Evolutionary conservation across 2,797 vertebrate genomes (phyloP), one percentile per base, ranked within the genome.

Genomic region (Kryptopterus vitreolus): DNA sequence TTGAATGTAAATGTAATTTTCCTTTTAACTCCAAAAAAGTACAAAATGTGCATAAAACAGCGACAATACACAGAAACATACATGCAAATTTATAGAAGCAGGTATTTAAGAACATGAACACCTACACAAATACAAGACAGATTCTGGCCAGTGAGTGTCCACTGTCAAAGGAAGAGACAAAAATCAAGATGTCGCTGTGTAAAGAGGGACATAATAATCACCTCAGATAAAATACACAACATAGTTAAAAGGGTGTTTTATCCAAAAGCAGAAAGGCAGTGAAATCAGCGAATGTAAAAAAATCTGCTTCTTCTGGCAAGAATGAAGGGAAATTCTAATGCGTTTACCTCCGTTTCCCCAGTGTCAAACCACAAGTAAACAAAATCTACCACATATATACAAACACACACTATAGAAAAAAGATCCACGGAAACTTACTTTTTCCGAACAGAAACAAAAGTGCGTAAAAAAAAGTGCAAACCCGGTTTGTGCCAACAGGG

Each of bases 31-130:
- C 24, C 66, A 75, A 58, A 20, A 33, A 18, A 62, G n/a, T 12
- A 65, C 48, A 63, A 55, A 74, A 55, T 46, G 78, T 57, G 50
- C 70, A 33, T 58, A 46, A 74, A 74, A 74, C 38, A 22, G 20
- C 5, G 11, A 75, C 22, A 12, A 48, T 2, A 66, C 18, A 24
- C 35, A 57, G n/a, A 15, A 53, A 48, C 57, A 50, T 38, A 52
- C 46, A 13, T 50, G 52, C 20, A 75, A 52, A 35, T 0, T 35
- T 24, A 35, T 9, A 71, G 13, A 26, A n/a, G 26, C 22, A 58
- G 3, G 5, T 8, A 53, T 13, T 33, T 11, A 52, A 11, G 26
- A 71, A 70, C 26, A 13, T 18, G 43, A 69, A 52, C 24, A 20
- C 46, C 50, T 11, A 55, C 29, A 10, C 18, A 24, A 43, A 35